Percentiles rank a stretch among this genome's conserved stretches.
Evolutionary conservation across 2,888 invertebrate species (phyloP).

Genomic region (Scaptomyza parva): DNA sequence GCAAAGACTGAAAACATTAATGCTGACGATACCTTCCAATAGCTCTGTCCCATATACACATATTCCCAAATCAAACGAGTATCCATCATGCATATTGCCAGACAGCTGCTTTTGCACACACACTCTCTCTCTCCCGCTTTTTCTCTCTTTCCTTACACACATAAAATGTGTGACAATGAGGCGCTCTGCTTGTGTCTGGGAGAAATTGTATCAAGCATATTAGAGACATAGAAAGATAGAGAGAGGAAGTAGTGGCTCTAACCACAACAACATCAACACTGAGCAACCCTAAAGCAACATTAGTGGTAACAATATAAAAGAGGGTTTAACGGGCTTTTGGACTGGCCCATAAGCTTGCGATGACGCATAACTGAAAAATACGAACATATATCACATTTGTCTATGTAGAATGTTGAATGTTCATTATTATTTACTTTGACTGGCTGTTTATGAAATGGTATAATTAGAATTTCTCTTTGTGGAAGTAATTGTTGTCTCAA

Average conservation of each 20-base stretch:
- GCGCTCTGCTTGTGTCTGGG: conserved; percentile 5
- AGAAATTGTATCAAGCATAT: conserved; percentile 27
- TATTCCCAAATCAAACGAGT: conserved; percentile 16
- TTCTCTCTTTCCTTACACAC: conserved; percentile 9
- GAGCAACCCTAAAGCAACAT: conserved; percentile 29
- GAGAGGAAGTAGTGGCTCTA: no score
- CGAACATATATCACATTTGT: not conserved
- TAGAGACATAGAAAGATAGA: conserved; percentile 3
- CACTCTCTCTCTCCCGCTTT: conserved; percentile 3
- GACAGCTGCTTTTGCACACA: conserved; percentile 17
- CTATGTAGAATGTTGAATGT: not conserved
- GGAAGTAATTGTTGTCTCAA: not conserved
- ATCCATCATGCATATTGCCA: conserved; percentile 37
- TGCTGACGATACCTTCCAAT: conserved; percentile 31
- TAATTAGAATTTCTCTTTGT: not conserved
- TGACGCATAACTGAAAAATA: conserved; percentile 25
- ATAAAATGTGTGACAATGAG: not conserved
- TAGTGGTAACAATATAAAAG: not conserved
- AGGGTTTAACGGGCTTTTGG: conserved; percentile 19
- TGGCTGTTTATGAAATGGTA: not conserved
- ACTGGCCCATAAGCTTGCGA: conserved; percentile 5
- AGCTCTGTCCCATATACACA: conserved; percentile 21
- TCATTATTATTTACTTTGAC: conserved; percentile 1
- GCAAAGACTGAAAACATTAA: conserved; percentile 32
- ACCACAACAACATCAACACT: conserved; percentile 21